Evolutionary conservation across 2,888 invertebrate genomes (phyloP), one percentile per base, ranked within the genome.

Genomic region (Dasypolia templi): DNA sequence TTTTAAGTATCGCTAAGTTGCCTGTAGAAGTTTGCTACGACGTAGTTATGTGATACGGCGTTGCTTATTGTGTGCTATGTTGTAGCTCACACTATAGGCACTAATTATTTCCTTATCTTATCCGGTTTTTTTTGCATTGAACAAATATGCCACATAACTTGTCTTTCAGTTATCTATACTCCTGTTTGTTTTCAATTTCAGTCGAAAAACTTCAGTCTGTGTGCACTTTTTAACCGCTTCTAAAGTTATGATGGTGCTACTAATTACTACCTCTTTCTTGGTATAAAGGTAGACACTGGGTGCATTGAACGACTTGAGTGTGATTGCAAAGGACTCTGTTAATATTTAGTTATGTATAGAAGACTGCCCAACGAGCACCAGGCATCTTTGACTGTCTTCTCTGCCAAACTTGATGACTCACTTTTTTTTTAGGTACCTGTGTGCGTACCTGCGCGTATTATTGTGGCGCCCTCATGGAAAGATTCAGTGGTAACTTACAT

Each of bases 101-200:
- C 14, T 19, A 26, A 71, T 32, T 32, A 0, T n/a, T 29, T 69
- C 2, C 19, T 5, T 46, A 35, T 11, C 2, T 12, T 39, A 26
- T 22, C 6, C 19, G 44, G 44, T n/a, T 72, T 17, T 72, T 9
- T 0, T 32, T 14, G 3, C 46, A 14, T 29, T 49, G 12, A 56
- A 5, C 3, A 58, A n/a, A 39, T 58, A 3, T 49, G 7, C 11
- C 6, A 58, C 22, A 39, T 6, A 46, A 75, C 11, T 39, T 19
- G 3, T 56, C 4, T 49, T 32, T n/a, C n/a, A n/a, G n/a, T n/a
- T n/a, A n/a, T n/a, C 78, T 44, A 58, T 69, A 35, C 26, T 58
- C 29, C 26, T 42, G 35, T 69, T 75, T 77, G 22, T 19, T 77
- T 77, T 58, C 56, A 77, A 77, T 75, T 77, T 75, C 35, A 70